Percentiles rank a stretch among this genome's conserved stretches.
Conservation (phyloP, 2,797 vertebrate genomes). For the Thripadectes ignobilis region DNA sequence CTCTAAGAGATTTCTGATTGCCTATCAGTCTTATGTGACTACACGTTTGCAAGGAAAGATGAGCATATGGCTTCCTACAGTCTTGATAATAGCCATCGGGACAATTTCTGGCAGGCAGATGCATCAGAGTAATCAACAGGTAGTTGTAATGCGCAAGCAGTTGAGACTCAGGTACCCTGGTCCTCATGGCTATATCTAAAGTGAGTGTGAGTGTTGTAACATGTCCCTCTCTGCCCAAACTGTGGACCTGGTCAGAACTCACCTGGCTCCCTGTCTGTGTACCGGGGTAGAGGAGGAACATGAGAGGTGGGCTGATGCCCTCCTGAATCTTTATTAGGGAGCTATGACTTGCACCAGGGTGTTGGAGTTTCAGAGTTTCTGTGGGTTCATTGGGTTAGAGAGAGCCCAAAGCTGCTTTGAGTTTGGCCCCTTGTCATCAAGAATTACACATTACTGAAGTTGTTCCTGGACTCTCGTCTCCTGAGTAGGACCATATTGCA, state of each 20-base stretch:
- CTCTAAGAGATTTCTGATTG: background rate
- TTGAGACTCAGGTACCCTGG: background rate
- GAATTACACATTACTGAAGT: background rate
- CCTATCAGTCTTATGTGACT: background rate
- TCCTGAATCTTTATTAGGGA: background rate
- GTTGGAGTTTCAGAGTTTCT: background rate
- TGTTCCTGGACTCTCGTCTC: background rate
- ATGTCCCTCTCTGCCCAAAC: background rate
- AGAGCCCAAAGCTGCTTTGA: background rate
- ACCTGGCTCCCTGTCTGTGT: background rate
- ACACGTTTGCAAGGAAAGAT: background rate
- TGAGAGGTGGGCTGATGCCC: background rate
- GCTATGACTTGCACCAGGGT: background rate
- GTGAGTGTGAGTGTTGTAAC: background rate
- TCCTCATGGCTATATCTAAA: background rate
- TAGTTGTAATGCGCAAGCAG: background rate
- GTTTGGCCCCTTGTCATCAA: background rate
- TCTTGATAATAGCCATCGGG: background rate
- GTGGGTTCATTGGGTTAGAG: background rate
- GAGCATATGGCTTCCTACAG: background rate
- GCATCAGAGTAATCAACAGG: background rate
- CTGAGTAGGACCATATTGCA: background rate
- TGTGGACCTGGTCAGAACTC: background rate
- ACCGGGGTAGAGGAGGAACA: background rate
- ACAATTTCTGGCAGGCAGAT: background rate